phyloP scores from a whole-genome alignment of 2,113 vertebrate species.

The Chloropsis hardwickii region DNA sequence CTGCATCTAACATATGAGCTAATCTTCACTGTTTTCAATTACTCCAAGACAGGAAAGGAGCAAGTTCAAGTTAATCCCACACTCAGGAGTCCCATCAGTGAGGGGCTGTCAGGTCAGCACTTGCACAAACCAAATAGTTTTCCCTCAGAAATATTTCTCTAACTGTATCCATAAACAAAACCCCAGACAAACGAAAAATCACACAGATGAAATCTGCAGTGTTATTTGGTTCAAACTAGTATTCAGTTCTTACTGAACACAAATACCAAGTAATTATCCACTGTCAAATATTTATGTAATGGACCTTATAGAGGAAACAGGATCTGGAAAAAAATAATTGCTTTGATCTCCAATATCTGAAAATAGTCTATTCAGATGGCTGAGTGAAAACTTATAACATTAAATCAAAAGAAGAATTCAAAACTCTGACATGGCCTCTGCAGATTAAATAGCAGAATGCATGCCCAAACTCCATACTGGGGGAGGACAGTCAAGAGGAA shows the following conservation, averaged over 20 bases:
- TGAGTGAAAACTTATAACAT: neutral
- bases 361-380: neutral
- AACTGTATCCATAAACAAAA: neutral
- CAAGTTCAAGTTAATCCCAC: neutral
- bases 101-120: neutral
- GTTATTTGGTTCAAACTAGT: neutral
- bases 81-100: neutral
- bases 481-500: neutral
- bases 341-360: neutral
- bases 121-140: neutral
- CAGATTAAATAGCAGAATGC: neutral
- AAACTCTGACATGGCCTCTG: neutral
- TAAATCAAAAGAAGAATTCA: neutral
- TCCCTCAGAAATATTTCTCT: neutral
- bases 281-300: neutral
- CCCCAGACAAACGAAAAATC: neutral
- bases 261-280: neutral
- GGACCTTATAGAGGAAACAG: neutral
- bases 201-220: neutral
- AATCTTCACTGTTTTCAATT: neutral
- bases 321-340: neutral
- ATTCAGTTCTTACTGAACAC: rapidly evolving
- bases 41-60: neutral
- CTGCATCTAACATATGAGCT: neutral
- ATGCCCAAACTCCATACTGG: neutral